Evolutionary conservation across 1,140 invertebrate species (phyloP).

Genomic region (Drosophila jambulina): DNA sequence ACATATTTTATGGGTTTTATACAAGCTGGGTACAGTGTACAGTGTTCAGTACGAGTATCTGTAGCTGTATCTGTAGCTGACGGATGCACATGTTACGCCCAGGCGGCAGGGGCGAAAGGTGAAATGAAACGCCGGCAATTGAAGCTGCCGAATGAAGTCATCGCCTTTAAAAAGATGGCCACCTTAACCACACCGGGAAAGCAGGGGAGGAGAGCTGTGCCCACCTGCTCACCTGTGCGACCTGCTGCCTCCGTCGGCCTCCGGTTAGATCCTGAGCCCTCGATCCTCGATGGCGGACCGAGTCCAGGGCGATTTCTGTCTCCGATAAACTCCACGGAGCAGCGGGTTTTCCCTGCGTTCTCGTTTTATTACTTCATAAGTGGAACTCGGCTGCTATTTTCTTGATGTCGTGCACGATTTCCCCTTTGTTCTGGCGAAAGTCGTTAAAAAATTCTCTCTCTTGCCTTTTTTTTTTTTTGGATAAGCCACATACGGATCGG

Average conservation of each 20-base stretch:
- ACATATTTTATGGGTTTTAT: slow-evolving; percentile 84
- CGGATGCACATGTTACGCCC: slow-evolving; percentile 71
- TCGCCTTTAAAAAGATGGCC: slow-evolving; percentile 66
- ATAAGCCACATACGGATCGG: slow-evolving; percentile 53
- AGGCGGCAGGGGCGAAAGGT: slow-evolving; percentile 49
- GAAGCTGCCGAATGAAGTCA: slow-evolving; percentile 70
- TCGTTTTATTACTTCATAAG: slow-evolving; percentile 81
- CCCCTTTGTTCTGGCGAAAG: slow-evolving; percentile 78
- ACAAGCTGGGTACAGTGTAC: slow-evolving; percentile 29
- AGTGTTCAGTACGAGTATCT: slow-evolving; percentile 16
- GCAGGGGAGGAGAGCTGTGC: slow-evolving; percentile 23
- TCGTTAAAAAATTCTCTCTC: slow-evolving; percentile 67
- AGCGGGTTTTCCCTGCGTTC: slow-evolving; percentile 51
- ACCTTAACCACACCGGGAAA: slow-evolving; percentile 24
- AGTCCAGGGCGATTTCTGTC: slow-evolving; percentile 44
- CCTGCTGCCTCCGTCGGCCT: slow-evolving; percentile 17
- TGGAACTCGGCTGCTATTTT: slow-evolving; percentile 75
- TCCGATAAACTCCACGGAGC: slow-evolving; percentile 55
- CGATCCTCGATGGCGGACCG: slow-evolving; percentile 26
- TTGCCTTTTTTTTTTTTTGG: slow-evolving; percentile 28
- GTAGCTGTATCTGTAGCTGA: slow-evolving; percentile 59
- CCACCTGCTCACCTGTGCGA: slow-evolving; percentile 52
- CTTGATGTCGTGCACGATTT: slow-evolving; percentile 62
- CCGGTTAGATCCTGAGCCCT: slow-evolving; percentile 10
- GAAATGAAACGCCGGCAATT: slow-evolving; percentile 57